Evolutionary conservation across 2,797 vertebrate species (phyloP).

Genomic region (Syngnathus acus): DNA sequence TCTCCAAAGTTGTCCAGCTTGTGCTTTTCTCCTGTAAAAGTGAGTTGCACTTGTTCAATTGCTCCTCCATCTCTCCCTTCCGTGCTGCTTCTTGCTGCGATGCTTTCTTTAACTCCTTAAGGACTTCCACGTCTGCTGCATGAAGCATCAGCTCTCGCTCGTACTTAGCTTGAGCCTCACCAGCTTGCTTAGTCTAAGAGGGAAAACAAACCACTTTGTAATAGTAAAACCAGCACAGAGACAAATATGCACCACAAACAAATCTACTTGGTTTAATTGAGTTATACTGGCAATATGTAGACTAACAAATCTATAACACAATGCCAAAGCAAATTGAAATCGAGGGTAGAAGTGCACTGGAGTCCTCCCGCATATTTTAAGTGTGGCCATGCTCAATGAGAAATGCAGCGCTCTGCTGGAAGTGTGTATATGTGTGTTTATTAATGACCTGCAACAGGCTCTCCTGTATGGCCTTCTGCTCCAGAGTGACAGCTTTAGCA

Average conservation of each 20-base stretch:
- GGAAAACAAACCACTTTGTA: not conserved
- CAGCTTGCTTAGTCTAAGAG: slow-evolving; percentile 66
- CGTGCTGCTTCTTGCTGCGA: slow-evolving; percentile 61
- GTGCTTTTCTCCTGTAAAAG: slow-evolving; percentile 75
- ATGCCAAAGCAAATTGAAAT: not conserved
- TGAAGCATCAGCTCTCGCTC: slow-evolving; percentile 95
- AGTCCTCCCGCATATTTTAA: not conserved
- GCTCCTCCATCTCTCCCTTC: slow-evolving; percentile 80
- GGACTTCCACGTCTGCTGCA: slow-evolving; percentile 88
- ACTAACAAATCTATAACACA: not conserved
- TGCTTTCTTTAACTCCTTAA: slow-evolving; percentile 86
- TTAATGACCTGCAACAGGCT: slow-evolving; percentile 81
- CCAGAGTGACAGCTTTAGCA: slow-evolving; percentile 73
- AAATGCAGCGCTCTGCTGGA: not conserved
- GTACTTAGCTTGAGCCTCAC: slow-evolving; percentile 91
- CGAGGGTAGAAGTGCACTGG: not conserved
- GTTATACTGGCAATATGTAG: not conserved
- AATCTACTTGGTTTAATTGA: not conserved
- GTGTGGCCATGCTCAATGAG: not conserved
- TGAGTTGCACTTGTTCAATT: slow-evolving; percentile 73
- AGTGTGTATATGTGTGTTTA: not conserved
- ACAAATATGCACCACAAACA: not conserved
- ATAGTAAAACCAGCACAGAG: not conserved
- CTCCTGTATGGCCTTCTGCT: slow-evolving; percentile 87
- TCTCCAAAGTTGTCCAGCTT: slow-evolving; percentile 77